Percentiles rank a stretch among this genome's conserved stretches.
These are phyloP conservation scores for Mugil cephalus DNA, from an alignment of 2,113 vertebrate genomes.

Conservation along the genomic window DNA sequence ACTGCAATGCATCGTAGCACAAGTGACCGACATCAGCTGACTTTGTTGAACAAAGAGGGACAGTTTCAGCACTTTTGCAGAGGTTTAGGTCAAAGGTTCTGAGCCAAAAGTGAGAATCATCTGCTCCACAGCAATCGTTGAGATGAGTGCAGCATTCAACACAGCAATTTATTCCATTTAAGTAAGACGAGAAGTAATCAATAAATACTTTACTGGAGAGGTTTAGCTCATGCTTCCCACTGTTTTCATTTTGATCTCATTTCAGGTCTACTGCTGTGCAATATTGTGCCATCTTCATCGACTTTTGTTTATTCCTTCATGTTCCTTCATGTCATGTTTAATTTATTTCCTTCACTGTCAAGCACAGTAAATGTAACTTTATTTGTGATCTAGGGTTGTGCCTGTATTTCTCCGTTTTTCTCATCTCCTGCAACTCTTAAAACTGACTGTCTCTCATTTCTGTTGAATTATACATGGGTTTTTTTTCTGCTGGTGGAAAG, in stretches of 20 bases:
- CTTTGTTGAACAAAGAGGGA: slow-evolving; percentile 26
- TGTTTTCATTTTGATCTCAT: too few species aligned
- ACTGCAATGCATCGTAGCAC: slow-evolving; percentile 17
- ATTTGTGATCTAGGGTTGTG: background rate
- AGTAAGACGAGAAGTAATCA: background rate
- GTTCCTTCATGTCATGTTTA: too few species aligned
- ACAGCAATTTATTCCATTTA: background rate
- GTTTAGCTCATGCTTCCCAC: too few species aligned
- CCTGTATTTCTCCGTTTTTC: background rate
- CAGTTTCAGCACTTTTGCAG: slow-evolving; percentile 14
- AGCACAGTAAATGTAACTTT: background rate
- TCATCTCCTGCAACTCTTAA: background rate
- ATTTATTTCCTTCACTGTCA: too few species aligned
- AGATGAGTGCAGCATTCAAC: background rate
- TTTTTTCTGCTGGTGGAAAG: slow-evolving; percentile 2
- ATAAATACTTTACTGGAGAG: background rate
- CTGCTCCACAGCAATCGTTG: background rate
- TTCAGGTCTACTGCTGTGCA: too few species aligned
- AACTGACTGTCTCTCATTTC: background rate
- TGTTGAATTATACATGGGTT: slow-evolving; percentile 16
- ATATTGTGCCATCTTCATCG: too few species aligned
- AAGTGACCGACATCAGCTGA: slow-evolving; percentile 36
- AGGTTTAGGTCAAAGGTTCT: background rate
- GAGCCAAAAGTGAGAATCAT: background rate
- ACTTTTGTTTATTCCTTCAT: too few species aligned